Percentiles rank a stretch among this genome's conserved stretches.
Evolutionary conservation across 2,113 vertebrate species (phyloP).

Genomic region (Chloropsis cyanopogon): DNA sequence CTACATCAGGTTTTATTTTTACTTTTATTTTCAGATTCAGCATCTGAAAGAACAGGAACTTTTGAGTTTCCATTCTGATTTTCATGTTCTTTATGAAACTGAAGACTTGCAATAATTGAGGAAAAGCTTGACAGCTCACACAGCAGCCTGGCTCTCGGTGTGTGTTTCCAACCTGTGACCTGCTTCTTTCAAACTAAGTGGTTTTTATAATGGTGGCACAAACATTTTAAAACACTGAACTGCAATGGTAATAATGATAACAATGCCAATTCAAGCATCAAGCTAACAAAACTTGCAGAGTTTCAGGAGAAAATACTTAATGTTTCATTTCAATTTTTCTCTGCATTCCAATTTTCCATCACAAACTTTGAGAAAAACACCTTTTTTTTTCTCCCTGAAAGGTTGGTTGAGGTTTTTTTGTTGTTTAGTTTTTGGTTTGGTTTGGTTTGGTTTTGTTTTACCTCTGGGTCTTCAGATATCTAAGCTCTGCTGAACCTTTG

Average conservation of each 20-base stretch:
- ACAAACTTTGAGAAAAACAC: background rate
- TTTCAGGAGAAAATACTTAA: background rate
- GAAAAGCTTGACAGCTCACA: background rate
- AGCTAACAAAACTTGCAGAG: background rate
- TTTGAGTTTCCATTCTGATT: background rate
- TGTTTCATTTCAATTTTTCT: background rate
- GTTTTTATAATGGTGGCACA: background rate
- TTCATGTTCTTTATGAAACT: background rate
- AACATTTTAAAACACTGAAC: background rate
- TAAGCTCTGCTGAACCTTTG: background rate
- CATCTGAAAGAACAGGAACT: background rate
- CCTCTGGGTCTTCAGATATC: background rate
- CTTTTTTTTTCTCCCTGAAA: background rate
- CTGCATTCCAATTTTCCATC: background rate
- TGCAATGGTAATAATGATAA: background rate
- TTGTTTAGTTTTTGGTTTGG: background rate
- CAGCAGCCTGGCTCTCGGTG: background rate
- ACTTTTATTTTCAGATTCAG: background rate
- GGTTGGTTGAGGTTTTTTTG: too few species aligned
- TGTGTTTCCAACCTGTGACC: background rate
- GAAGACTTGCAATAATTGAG: background rate
- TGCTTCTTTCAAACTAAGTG: background rate
- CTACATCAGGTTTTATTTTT: background rate
- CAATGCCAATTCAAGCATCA: background rate
- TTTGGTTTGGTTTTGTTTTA: background rate